Evolutionary conservation across 2,113 vertebrate species (phyloP), one percentile per base, ranked within the genome.

Genomic region (Rostratula benghalensis): DNA sequence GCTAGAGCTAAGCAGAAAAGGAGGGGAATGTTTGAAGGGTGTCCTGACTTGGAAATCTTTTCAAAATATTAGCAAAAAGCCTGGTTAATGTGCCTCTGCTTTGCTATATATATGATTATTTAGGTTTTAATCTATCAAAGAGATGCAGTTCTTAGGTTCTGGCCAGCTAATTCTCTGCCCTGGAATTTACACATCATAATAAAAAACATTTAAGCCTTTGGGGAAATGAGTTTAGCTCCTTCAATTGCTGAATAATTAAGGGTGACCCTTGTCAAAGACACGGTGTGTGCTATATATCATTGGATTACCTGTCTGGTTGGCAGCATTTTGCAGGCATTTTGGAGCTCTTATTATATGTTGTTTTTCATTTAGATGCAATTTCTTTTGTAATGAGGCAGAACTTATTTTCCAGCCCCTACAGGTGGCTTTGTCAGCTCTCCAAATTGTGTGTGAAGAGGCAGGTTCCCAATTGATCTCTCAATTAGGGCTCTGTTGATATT

Each of bases 331-430:
- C 91, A n/a, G 87, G 48, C 21, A 1, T 20, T 89, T 90, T 5
- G 5, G 33, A 74, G 84, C 94, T 68, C 93, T 74, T 69, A 11
- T 91, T 95, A 11, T 21, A 59, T 19, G 69, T 60, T 94, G 96
- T 3, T 87, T 94, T 93, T 93, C 92, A 96, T 95, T 95, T 91
- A 76, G 93, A 63, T 84, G 94, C 92, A 97, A 97, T 97, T 93
- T 83, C 93, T 91, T 89, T 83, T 39, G 95, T 93, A 96, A 96
- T 96, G 97, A 97, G 94, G 95, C 94, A 95, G 92, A 95, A 96
- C 93, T 91, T 60, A 71, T 89, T 93, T 83, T 20, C 83, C 91
- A 89, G 83, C 92, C 95, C 88, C 92, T 97, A 14, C 95, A 97
- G 95, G 80, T 95, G 90, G 51, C 76, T 97, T 79, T 95, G 91